These are phyloP conservation scores for Heterodera carotae DNA, from an alignment of 1,140 invertebrate genomes.

Conservation along the genomic window DNA sequence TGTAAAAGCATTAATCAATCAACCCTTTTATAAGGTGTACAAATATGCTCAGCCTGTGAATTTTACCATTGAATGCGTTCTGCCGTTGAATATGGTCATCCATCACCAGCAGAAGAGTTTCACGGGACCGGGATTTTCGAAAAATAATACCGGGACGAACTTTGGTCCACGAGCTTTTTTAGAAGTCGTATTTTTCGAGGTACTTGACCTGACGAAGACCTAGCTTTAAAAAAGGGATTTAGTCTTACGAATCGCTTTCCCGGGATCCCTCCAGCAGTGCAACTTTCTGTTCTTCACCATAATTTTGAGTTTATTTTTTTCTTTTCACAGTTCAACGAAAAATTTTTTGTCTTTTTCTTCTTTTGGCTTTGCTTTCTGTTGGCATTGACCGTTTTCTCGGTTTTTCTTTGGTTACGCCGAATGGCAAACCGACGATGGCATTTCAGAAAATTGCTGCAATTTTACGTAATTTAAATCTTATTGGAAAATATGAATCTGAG, in stretches of 20 bases:
- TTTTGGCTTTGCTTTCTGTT: conserved; percentile 64
- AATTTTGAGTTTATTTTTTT: conserved; percentile 47
- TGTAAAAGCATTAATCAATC: not conserved
- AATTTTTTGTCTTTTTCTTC: conserved; percentile 66
- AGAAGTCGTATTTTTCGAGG: too few relatives aligned
- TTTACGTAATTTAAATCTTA: conserved; percentile 39
- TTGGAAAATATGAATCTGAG: too few relatives aligned
- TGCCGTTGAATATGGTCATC: conserved; percentile 51
- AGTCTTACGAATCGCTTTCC: too few relatives aligned
- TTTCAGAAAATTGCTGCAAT: conserved; percentile 32
- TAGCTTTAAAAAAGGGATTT: too few relatives aligned
- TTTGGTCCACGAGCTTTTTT: too few relatives aligned
- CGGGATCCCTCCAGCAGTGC: too few relatives aligned
- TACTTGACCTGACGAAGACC: too few relatives aligned
- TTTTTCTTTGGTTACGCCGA: conserved; percentile 46
- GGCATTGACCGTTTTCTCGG: conserved; percentile 42
- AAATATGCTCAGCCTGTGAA: conserved; percentile 48
- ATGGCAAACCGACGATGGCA: conserved; percentile 35
- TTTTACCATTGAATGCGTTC: conserved; percentile 56
- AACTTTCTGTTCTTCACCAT: too few relatives aligned
- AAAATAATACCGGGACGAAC: too few relatives aligned
- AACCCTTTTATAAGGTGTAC: not conserved
- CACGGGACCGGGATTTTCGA: too few relatives aligned
- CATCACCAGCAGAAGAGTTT: too few relatives aligned
- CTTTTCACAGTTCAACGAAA: conserved; percentile 61